Evolutionary conservation across 1,140 invertebrate species (phyloP).

Genomic region (Pygmarrhopalites habei): DNA sequence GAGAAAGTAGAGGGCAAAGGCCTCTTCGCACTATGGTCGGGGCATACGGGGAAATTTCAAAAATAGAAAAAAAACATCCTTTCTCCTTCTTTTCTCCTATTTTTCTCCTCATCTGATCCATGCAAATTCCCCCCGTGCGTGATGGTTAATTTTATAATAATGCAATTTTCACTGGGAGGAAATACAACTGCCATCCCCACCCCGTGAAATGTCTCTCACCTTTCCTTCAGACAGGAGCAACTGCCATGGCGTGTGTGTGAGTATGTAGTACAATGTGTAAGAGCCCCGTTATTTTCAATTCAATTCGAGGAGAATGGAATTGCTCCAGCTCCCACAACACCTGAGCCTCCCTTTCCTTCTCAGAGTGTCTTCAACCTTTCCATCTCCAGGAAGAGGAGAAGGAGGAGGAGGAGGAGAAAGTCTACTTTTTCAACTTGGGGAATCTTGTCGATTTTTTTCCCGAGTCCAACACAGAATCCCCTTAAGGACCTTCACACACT

Average conservation of each 20-base stretch:
- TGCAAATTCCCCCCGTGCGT: conserved; percentile 16
- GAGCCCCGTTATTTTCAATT: neutral
- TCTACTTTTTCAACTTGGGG: neutral
- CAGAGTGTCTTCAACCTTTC: too few relatives aligned
- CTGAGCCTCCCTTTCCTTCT: conserved; percentile 7
- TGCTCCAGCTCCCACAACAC: neutral
- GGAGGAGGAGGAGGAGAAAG: neutral
- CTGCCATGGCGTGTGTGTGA: neutral
- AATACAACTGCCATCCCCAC: neutral
- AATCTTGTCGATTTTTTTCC: neutral
- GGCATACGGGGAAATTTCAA: too few relatives aligned
- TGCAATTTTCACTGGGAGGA: conserved; percentile 9
- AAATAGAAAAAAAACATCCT: too few relatives aligned
- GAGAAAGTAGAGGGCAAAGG: too few relatives aligned
- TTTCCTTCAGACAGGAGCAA: too few relatives aligned
- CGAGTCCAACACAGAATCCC: neutral
- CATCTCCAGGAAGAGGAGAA: too few relatives aligned
- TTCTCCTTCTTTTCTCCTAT: neutral
- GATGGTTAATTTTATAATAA: conserved; percentile 29
- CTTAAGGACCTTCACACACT: neutral
- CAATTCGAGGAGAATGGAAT: conserved; percentile 1
- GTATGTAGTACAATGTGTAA: too few relatives aligned
- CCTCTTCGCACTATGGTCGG: too few relatives aligned
- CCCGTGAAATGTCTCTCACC: neutral
- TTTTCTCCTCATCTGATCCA: conserved; percentile 7